Conservation (phyloP, 2,888 invertebrate species). For the Bembecia ichneumoniformis region DNA sequence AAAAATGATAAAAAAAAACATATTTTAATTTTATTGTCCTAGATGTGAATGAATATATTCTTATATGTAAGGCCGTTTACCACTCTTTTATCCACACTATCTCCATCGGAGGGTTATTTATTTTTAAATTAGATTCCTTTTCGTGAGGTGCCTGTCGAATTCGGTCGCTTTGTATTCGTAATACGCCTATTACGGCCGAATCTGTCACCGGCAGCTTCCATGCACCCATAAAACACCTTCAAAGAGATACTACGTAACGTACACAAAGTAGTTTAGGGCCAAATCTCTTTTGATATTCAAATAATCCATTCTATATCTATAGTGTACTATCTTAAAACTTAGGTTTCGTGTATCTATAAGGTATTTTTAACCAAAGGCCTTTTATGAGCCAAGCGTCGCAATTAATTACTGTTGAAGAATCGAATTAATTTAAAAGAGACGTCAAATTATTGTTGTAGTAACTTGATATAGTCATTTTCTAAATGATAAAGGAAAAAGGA, state of each 20-base stretch:
- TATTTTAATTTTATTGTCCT: no score
- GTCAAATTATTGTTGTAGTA: no score
- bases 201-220: slow-evolving; percentile 18
- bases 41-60: no score
- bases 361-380: no score
- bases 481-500: no score
- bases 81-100: slow-evolving; percentile 2
- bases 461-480: no score
- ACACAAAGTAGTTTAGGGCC: slow-evolving; percentile 19
- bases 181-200: slow-evolving; percentile 26
- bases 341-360: neutral
- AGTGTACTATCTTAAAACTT: neutral
- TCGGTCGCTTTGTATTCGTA: slow-evolving; percentile 28
- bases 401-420: no score
- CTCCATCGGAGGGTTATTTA: slow-evolving; percentile 16
- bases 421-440: no score
- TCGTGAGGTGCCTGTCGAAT: slow-evolving; percentile 15
- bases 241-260: slow-evolving; percentile 15
- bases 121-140: slow-evolving; percentile 45
- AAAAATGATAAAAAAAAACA: no score
- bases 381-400: no score
- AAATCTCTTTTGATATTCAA: slow-evolving; percentile 36
- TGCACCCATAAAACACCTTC: slow-evolving; percentile 9
- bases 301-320: slow-evolving; percentile 10
- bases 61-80: neutral